Evolutionary conservation across 2,797 vertebrate genomes (phyloP), one percentile per base, ranked within the genome.

Genomic region (Pyrocephalus nanus): DNA sequence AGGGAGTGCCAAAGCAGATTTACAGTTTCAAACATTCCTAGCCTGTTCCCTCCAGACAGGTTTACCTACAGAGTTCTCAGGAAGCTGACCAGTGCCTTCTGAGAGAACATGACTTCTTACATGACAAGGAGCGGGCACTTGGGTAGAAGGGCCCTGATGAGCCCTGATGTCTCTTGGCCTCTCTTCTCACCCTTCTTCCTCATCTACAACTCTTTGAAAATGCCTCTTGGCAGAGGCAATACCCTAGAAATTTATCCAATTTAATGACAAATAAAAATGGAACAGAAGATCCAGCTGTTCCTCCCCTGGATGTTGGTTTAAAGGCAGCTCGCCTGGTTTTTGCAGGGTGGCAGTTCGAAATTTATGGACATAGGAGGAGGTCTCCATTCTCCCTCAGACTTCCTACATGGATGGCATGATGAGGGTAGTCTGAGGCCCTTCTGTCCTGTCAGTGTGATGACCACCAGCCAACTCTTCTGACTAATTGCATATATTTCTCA

Each of bases 401-500:
- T 96, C 92, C 83, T 96, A 93, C 47, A 85, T 3, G 48, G 91
- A 92, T 94, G 66, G 48, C 16, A 50, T 34, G 62, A 86, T 11
- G n/a, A 91, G 66, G 93, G 96, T 80, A 97, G 88, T 66, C 92
- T 90, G 89, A 97, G 94, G 94, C 93, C 92, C 96, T 83, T 94
- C 81, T 92, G 78, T 89, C 95, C 82, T 78, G 91, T 94, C 96
- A 96, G 80, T 81, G 84, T 93, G 86, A 90, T 9, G 12, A 92
- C 91, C 93, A 94, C 84, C 96, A 97, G 90, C 77, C 93, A 97
- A 96, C 93, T 96, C 90, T 94, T 97, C 94, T 96, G 93, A 95
- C 93, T 95, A 97, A 95, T 96, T 95, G 95, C 95, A 97, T 92
- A 96, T 96, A 81, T 94, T 87, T 96, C 95, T 96, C 93, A 95